Conservation (phyloP, 1,140 invertebrate species). For the Drosophila ercepeae region DNA sequence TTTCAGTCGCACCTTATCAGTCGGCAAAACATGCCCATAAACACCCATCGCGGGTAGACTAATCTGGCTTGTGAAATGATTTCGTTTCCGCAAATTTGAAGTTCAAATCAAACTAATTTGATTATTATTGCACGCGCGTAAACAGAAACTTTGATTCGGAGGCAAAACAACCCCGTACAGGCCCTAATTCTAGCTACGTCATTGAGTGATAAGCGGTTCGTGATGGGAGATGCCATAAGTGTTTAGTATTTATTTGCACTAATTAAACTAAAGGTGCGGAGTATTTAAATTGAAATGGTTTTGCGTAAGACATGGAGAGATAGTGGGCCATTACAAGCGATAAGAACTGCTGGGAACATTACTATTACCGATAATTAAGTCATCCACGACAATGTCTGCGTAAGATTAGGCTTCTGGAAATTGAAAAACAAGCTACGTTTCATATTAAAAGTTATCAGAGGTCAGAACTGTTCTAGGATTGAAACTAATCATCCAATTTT, state of each 20-base stretch:
- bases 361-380: background rate
- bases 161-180: slow-evolving; percentile 22
- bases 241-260: slow-evolving; percentile 13
- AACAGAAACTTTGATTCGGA: slow-evolving; percentile 11
- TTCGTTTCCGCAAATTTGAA: slow-evolving; percentile 44
- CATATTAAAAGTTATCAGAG: background rate
- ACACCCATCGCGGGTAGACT: slow-evolving; percentile 3
- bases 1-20: slow-evolving; percentile 16
- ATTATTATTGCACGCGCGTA: slow-evolving; percentile 38
- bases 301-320: background rate
- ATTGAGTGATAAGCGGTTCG: slow-evolving; percentile 32
- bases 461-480: background rate
- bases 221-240: slow-evolving; percentile 17
- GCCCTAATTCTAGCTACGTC: slow-evolving; percentile 54
- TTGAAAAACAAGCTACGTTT: background rate
- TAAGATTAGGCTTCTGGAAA: background rate
- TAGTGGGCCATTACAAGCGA: background rate
- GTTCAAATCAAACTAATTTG: slow-evolving; percentile 36
- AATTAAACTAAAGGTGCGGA: slow-evolving; percentile 27
- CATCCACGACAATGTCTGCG: slow-evolving; percentile 12
- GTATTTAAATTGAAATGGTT: slow-evolving; percentile 26
- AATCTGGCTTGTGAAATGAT: background rate
- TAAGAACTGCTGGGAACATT: slow-evolving; percentile 6
- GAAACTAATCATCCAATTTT: slow-evolving; percentile 28
- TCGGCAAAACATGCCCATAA: slow-evolving; percentile 12